A percentile compares a stretch with the other conserved stretches of the same genome.
Conservation (phyloP, 2,888 invertebrate genomes). For the Lagria hirta region DNA sequence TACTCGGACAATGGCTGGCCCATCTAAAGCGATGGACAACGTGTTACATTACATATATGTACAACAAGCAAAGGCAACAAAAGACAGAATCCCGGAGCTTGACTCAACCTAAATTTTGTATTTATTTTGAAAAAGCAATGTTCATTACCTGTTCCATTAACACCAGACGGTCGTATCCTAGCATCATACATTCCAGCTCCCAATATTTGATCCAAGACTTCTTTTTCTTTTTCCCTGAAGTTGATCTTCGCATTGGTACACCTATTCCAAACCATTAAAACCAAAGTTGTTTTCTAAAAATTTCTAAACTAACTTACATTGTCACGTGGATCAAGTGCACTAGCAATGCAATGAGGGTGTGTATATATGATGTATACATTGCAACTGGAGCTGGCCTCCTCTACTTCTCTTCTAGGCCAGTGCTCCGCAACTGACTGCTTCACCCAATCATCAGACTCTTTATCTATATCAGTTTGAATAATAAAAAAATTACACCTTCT, state of each 20-base stretch:
- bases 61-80: constrained; percentile 46
- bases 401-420: constrained; percentile 24
- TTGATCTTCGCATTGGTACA: constrained; percentile 81
- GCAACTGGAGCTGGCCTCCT: constrained; percentile 18
- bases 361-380: constrained; percentile 35
- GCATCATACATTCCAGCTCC: constrained; percentile 91
- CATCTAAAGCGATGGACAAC: constrained; percentile 69
- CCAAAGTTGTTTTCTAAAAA: constrained; percentile 1
- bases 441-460: constrained; percentile 19
- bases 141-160: constrained; percentile 86
- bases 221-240: constrained; percentile 92
- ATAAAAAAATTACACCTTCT: too few species aligned
- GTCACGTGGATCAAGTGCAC: constrained; percentile 54
- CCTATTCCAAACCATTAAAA: constrained; percentile 52
- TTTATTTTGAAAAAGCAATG: too few species aligned
- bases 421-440: constrained; percentile 12
- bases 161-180: constrained; percentile 87
- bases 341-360: constrained; percentile 44
- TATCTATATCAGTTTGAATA: constrained; percentile 17
- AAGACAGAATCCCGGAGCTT: constrained; percentile 31
- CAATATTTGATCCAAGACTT: constrained; percentile 89
- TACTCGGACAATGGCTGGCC: constrained; percentile 94
- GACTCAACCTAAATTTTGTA: too few species aligned
- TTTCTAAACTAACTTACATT: constrained; percentile 54
- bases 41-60: constrained; percentile 50